Evolutionary conservation across 2,797 vertebrate species (phyloP).

Genomic region (Sternarchorhynchus goeldii): DNA sequence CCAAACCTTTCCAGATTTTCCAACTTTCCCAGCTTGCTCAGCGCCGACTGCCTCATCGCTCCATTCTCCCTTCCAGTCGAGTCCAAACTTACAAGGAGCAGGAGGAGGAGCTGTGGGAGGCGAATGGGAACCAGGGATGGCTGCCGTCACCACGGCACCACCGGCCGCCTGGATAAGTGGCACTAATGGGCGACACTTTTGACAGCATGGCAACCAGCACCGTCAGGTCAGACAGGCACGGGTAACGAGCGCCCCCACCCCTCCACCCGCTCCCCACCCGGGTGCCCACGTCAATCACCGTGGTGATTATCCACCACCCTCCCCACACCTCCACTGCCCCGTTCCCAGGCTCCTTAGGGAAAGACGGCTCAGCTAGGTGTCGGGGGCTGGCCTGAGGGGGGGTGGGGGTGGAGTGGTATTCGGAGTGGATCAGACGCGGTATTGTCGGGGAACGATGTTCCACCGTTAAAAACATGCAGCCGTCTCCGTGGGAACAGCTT

Average conservation of each 20-base stretch:
- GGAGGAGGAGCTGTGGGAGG: constrained; percentile 33
- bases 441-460: background rate
- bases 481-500: background rate
- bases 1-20: too few relatives aligned
- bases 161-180: constrained; percentile 69
- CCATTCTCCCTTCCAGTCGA: constrained; percentile 26
- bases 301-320: constrained; percentile 66
- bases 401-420: background rate
- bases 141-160: too few relatives aligned
- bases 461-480: background rate
- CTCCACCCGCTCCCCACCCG: constrained; percentile 58
- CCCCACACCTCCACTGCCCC: constrained; percentile 5
- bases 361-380: background rate
- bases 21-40: too few relatives aligned
- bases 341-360: constrained; percentile 25
- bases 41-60: constrained; percentile 16
- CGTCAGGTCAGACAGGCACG: constrained; percentile 61
- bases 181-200: constrained; percentile 77
- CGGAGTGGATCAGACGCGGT: background rate
- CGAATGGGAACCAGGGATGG: constrained; percentile 51
- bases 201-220: constrained; percentile 72
- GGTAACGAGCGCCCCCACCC: constrained; percentile 70
- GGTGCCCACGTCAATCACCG: constrained; percentile 68
- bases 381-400: background rate
- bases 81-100: constrained; percentile 51